A percentile compares a stretch with the other conserved stretches of the same genome.
These are phyloP conservation scores for Indri indri DNA, from an alignment of 2,113 vertebrate genomes.

Conservation along the genomic window DNA sequence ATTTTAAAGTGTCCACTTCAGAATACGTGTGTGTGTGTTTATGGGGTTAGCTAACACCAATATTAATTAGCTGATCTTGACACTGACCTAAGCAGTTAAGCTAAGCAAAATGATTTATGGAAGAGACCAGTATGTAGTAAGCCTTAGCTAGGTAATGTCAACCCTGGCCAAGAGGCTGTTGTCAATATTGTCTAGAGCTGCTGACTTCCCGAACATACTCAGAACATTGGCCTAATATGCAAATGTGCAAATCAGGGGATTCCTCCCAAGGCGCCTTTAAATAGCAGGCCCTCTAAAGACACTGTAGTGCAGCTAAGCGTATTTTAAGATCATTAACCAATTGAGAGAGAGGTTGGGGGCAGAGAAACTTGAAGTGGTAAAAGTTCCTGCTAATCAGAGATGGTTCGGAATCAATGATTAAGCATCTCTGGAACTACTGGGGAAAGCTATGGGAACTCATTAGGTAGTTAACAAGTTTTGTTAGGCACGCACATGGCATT, in stretches of 20 bases:
- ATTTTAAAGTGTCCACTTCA: background rate
- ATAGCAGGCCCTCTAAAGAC: constrained; percentile 34
- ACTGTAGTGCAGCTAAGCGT: background rate
- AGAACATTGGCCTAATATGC: constrained; percentile 45
- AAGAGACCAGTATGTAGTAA: background rate
- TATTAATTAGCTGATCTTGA: constrained; percentile 12
- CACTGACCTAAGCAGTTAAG: background rate
- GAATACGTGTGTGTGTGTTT: background rate
- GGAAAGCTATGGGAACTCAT: background rate
- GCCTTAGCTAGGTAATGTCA: background rate
- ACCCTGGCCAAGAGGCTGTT: background rate
- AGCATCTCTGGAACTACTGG: background rate
- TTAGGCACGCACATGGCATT: background rate
- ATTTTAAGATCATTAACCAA: constrained; percentile 17
- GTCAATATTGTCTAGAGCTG: constrained; percentile 21
- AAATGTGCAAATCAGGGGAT: constrained; percentile 26
- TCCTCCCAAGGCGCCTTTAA: constrained; percentile 58
- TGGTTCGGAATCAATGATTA: background rate
- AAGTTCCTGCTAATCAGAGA: background rate
- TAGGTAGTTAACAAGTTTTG: background rate
- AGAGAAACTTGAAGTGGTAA: background rate
- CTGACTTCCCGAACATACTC: constrained; percentile 35
- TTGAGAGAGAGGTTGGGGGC: background rate
- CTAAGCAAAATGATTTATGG: background rate
- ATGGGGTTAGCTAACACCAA: background rate